Conservation (phyloP, 2,113 vertebrate species). For the Crocuta crocuta region DNA sequence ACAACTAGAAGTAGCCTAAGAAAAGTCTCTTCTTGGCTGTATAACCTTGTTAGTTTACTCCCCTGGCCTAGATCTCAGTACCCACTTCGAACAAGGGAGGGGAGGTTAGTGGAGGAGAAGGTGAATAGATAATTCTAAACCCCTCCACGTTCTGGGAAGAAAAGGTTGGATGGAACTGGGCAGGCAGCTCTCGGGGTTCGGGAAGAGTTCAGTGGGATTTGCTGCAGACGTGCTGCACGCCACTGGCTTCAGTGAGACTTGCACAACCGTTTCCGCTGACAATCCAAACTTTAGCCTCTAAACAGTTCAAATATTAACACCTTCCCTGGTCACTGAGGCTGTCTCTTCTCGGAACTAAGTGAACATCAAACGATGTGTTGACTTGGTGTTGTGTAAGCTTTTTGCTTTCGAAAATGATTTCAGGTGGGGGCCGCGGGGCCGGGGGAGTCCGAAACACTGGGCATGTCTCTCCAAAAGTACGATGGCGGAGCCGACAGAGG, state of each 20-base stretch:
- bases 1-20: neutral
- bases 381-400: neutral
- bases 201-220: neutral
- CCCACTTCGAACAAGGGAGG: neutral
- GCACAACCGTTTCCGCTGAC: neutral
- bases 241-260: neutral
- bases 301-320: neutral
- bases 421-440: neutral
- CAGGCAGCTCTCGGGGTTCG: no score
- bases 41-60: neutral
- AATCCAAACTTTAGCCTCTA: neutral
- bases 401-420: neutral
- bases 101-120: accelerated
- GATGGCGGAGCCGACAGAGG: neutral
- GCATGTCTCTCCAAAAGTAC: neutral
- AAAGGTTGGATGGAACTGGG: neutral
- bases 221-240: neutral
- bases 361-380: neutral
- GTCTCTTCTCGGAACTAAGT: neutral
- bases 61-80: neutral
- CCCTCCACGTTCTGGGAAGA: neutral
- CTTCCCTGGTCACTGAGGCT: neutral
- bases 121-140: neutral
- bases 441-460: no score
- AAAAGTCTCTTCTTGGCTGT: neutral